phyloP scores from a whole-genome alignment of 1,140 invertebrate species.

The Antheraea mylitta region DNA sequence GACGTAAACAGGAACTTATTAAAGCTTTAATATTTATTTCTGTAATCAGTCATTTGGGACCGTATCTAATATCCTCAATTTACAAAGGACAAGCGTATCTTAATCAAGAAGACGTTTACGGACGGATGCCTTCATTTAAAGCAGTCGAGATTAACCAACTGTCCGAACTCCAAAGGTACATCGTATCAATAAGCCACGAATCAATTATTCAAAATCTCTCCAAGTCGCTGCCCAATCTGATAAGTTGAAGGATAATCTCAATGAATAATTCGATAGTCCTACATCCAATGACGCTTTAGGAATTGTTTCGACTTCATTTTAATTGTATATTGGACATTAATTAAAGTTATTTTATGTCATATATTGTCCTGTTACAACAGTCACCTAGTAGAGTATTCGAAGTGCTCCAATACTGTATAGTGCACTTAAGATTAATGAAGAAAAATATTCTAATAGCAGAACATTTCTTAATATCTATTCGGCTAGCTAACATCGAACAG shows the following conservation, averaged over 20 bases:
- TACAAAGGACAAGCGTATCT: neutral
- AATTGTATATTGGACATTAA: neutral
- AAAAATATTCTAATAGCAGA: no score
- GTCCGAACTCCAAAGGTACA: conserved; percentile 14
- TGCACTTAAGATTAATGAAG: no score
- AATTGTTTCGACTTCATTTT: neutral
- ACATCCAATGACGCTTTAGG: neutral
- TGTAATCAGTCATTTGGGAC: neutral
- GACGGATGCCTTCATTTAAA: conserved; percentile 6
- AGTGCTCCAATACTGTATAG: no score
- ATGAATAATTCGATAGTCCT: conserved; percentile 28
- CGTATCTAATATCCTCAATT: conserved; percentile 1
- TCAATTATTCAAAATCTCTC: conserved; percentile 26
- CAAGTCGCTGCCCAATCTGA: conserved; percentile 14
- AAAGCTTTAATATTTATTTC: conserved; percentile 4
- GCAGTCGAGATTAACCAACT: conserved; percentile 24
- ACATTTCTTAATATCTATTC: no score
- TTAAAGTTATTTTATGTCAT: no score
- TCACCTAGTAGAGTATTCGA: no score
- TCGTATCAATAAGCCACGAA: conserved; percentile 21
- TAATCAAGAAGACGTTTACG: conserved; percentile 4
- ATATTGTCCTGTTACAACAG: no score
- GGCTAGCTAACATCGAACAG: no score
- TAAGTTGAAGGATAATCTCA: conserved; percentile 26
- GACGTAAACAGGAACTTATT: neutral